Percentiles rank a stretch among this genome's conserved stretches.
Evolutionary conservation across 2,888 invertebrate genomes (phyloP).

Genomic region (Drosophila lacicola): DNA sequence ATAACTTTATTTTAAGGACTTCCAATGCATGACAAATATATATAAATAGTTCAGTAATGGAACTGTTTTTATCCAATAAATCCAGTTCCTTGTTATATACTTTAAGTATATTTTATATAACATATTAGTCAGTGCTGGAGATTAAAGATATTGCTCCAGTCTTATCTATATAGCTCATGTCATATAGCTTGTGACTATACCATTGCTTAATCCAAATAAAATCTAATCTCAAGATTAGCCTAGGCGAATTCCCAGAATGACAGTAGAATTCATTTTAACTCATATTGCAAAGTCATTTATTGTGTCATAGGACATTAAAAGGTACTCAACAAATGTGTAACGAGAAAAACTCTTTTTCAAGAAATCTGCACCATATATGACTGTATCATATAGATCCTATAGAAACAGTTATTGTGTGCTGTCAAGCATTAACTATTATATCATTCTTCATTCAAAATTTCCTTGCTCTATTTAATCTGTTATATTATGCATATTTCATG

Average conservation of each 20-base stretch:
- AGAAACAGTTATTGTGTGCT: no score
- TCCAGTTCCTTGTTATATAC: not conserved
- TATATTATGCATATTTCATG: no score
- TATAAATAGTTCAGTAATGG: no score
- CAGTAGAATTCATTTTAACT: not conserved
- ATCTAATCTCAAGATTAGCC: slow-evolving; percentile 4
- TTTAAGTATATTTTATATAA: not conserved
- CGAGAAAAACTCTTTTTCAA: no score
- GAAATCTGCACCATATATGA: no score
- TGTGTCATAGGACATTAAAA: not conserved
- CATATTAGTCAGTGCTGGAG: not conserved
- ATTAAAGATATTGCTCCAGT: slow-evolving; percentile 1
- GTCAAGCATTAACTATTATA: no score
- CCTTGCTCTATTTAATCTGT: no score
- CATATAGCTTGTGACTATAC: not conserved
- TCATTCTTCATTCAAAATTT: no score
- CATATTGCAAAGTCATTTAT: not conserved
- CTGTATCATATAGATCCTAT: no score
- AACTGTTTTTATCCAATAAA: not conserved
- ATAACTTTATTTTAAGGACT: no score
- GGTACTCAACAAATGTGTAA: no score
- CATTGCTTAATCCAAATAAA: not conserved
- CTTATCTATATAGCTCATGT: not conserved
- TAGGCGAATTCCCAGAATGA: not conserved
- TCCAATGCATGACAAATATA: no score